A percentile compares a stretch with the other conserved stretches of the same genome.
phyloP scores from a whole-genome alignment of 2,888 invertebrate genomes.

The Acleris sparsana region DNA sequence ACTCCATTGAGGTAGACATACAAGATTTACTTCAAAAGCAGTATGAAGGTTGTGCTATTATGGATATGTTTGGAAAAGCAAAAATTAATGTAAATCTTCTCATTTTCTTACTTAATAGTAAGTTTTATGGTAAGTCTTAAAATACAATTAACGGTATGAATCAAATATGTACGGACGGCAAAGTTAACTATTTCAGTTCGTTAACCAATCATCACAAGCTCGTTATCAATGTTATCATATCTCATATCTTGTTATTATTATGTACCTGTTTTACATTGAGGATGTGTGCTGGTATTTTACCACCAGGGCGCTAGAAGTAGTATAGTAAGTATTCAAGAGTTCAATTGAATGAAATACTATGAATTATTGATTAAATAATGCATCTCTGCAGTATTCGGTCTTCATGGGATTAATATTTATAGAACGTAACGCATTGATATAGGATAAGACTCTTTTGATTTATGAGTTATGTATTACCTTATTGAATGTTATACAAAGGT shows the following conservation, averaged over 20 bases:
- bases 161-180: too few species aligned
- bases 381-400: too few species aligned
- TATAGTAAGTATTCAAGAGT: too few species aligned
- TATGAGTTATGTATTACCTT: too few species aligned
- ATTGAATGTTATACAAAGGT: too few species aligned
- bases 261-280: slow-evolving; percentile 1
- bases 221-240: background rate
- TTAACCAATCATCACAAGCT: background rate
- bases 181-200: background rate
- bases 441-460: too few species aligned
- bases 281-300: background rate
- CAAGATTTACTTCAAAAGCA: slow-evolving; percentile 89
- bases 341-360: too few species aligned
- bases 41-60: slow-evolving; percentile 89
- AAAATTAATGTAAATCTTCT: slow-evolving; percentile 90
- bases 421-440: too few species aligned
- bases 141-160: slow-evolving; percentile 5
- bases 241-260: background rate
- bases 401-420: too few species aligned
- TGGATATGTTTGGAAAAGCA: slow-evolving; percentile 91
- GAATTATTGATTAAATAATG: too few species aligned
- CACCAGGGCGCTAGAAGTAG: background rate
- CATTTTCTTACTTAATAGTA: slow-evolving; percentile 88
- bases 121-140: slow-evolving; percentile 86
- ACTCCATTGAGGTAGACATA: slow-evolving; percentile 87